Percentiles rank a stretch among this genome's conserved stretches.
phyloP scores from a whole-genome alignment of 2,113 vertebrate genomes.

The Australoheros scitulus region DNA sequence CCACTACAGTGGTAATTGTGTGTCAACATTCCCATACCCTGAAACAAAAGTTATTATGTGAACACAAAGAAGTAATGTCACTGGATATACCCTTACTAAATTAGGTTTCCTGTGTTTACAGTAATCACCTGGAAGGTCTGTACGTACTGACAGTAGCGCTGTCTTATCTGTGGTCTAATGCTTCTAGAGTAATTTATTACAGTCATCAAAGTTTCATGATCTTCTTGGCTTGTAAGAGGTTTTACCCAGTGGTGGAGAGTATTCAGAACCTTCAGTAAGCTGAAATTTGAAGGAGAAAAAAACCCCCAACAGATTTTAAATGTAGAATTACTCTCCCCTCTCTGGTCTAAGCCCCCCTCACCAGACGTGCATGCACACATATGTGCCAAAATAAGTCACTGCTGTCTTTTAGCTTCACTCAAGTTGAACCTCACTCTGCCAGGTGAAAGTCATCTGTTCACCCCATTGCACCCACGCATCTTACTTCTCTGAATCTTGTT shows the following conservation, averaged over 20 bases:
- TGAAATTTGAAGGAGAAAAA: neutral
- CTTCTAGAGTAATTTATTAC: slow-evolving; percentile 21
- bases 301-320: neutral
- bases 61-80: slow-evolving; percentile 28
- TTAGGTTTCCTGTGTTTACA: slow-evolving; percentile 32
- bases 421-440: neutral
- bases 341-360: neutral
- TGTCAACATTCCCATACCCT: slow-evolving; percentile 36
- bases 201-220: slow-evolving; percentile 1
- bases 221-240: neutral
- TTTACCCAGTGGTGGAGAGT: neutral
- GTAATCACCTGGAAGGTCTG: slow-evolving; percentile 14
- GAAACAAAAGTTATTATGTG: slow-evolving; percentile 53
- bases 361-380: neutral
- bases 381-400: neutral
- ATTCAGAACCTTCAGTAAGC: neutral
- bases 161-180: slow-evolving; percentile 7
- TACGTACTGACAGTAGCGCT: neutral
- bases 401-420: neutral
- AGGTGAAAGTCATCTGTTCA: neutral
- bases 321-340: neutral
- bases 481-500: neutral
- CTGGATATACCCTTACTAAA: slow-evolving; percentile 20
- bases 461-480: neutral
- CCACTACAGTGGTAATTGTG: slow-evolving; percentile 50